These are phyloP conservation scores for Brachyhypopomus gauderio DNA, from an alignment of 2,113 vertebrate species.

Conservation along the genomic window DNA sequence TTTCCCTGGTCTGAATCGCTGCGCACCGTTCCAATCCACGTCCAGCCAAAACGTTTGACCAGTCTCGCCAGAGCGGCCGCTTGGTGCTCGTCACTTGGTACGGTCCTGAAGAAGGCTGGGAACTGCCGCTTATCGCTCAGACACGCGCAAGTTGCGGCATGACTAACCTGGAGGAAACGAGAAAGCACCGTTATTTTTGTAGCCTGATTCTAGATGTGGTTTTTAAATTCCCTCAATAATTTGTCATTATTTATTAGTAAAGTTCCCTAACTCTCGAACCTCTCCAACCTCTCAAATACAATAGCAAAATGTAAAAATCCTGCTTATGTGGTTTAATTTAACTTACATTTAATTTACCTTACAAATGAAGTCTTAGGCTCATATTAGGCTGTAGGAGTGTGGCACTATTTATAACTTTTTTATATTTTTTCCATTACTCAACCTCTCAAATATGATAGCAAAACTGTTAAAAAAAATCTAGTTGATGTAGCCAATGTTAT, in stretches of 20 bases:
- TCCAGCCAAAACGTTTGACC: constrained; percentile 74
- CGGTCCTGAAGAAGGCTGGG: constrained; percentile 73
- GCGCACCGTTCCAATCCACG: constrained; percentile 73
- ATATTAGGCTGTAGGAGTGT: too few species aligned
- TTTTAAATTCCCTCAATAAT: too few species aligned
- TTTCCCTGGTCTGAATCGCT: constrained; percentile 76
- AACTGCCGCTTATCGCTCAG: constrained; percentile 71
- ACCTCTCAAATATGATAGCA: too few species aligned
- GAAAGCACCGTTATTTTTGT: background rate
- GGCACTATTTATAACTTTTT: background rate
- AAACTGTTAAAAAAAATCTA: too few species aligned
- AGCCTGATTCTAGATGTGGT: background rate
- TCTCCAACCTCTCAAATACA: too few species aligned
- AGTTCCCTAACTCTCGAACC: too few species aligned
- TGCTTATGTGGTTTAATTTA: too few species aligned
- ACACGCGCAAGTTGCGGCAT: constrained; percentile 74
- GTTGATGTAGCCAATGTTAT: background rate
- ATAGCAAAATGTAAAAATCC: too few species aligned
- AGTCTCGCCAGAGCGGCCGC: constrained; percentile 67
- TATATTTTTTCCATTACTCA: too few species aligned
- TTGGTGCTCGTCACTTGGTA: constrained; percentile 75
- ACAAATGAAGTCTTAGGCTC: too few species aligned
- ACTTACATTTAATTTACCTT: too few species aligned
- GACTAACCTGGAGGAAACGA: constrained; percentile 68
- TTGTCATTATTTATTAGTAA: too few species aligned